A percentile compares a stretch with the other conserved stretches of the same genome.
phyloP scores from a whole-genome alignment of 2,888 invertebrate genomes.

The Calliopum simillimum region DNA sequence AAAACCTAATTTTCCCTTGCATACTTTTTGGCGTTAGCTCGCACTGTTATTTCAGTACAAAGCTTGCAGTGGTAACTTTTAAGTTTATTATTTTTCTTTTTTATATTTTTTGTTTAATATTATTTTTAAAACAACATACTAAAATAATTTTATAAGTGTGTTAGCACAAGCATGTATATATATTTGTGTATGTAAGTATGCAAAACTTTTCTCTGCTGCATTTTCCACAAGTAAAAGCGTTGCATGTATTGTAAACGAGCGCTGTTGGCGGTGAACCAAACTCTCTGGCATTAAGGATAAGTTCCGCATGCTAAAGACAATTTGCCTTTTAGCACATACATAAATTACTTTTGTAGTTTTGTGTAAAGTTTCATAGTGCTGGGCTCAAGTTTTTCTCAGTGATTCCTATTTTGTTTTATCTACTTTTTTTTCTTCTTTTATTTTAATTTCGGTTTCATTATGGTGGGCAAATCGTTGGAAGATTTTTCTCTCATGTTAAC shows the following conservation, averaged over 20 bases:
- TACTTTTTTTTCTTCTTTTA: not conserved
- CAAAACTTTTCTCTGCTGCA: no score
- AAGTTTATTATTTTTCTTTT: not conserved
- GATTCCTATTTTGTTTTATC: not conserved
- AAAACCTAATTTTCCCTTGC: not conserved
- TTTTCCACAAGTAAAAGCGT: no score
- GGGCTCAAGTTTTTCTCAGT: not conserved
- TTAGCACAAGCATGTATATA: not conserved
- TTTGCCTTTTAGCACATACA: conserved; percentile 21
- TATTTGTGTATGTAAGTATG: not conserved
- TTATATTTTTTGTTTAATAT: not conserved
- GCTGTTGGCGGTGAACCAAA: no score
- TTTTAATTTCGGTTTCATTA: not conserved
- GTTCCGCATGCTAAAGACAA: conserved; percentile 2
- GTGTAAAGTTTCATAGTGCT: conserved; percentile 1
- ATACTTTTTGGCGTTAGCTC: conserved; percentile 16
- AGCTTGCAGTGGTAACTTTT: not conserved
- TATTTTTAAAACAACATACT: not conserved
- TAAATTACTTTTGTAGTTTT: not conserved
- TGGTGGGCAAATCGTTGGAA: conserved; percentile 4
- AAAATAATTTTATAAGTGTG: conserved; percentile 12
- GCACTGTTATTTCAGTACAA: not conserved
- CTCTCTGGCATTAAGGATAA: not conserved
- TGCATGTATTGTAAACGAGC: no score
- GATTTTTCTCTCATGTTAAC: not conserved